A percentile compares a stretch with the other conserved stretches of the same genome.
Evolutionary conservation across 1,140 invertebrate genomes (phyloP).

Genomic region (Tetramorium alpestre): DNA sequence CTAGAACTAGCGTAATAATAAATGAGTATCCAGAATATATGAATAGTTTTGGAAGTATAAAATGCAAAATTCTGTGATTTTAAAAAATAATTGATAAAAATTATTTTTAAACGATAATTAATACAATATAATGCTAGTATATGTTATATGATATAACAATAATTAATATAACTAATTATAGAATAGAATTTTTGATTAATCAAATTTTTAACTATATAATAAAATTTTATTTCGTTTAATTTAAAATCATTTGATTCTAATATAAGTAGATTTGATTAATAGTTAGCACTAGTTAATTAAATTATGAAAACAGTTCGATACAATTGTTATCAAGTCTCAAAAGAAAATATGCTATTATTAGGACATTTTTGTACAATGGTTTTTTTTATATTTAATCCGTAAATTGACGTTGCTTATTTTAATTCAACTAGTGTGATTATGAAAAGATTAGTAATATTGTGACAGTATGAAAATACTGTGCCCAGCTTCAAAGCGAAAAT

Average conservation of each 20-base stretch:
- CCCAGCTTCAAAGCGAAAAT: slow-evolving; percentile 2
- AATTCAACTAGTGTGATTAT: neutral
- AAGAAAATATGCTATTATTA: neutral
- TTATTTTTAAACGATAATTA: neutral
- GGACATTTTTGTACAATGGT: neutral
- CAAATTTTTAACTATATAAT: neutral
- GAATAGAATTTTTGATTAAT: neutral
- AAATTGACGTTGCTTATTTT: slow-evolving; percentile 6
- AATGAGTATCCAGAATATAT: slow-evolving; percentile 26
- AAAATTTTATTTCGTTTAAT: neutral
- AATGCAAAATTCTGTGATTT: neutral
- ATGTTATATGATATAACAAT: neutral
- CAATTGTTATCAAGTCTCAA: neutral
- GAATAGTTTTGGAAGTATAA: neutral
- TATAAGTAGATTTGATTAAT: neutral
- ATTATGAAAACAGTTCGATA: neutral
- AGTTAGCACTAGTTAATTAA: slow-evolving; percentile 13
- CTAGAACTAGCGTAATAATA: neutral
- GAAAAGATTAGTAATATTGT: slow-evolving; percentile 39
- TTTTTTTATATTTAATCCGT: neutral
- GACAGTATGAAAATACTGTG: slow-evolving; percentile 6
- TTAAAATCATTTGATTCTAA: neutral
- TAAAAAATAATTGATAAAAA: neutral
- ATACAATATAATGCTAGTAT: neutral
- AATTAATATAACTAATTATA: slow-evolving; percentile 2